Conservation (phyloP, 1,140 invertebrate species). For the Anagrus nilaparvatae region DNA sequence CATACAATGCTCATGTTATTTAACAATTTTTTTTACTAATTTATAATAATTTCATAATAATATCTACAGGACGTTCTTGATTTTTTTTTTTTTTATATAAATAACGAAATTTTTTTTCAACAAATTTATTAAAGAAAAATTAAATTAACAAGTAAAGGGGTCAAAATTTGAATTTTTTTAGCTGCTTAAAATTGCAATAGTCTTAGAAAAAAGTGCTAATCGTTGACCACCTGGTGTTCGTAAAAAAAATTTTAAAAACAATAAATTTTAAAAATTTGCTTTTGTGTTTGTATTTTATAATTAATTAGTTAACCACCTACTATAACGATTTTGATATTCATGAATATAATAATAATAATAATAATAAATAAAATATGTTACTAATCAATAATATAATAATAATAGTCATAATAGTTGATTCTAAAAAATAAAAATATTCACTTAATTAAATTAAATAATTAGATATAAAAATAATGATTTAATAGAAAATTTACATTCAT, state of each 20-base stretch:
- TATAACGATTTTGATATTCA: conserved; percentile 15
- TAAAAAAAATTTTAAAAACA: conserved; percentile 13
- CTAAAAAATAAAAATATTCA: too few relatives aligned
- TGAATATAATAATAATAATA: conserved; percentile 23
- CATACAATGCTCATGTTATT: too few relatives aligned
- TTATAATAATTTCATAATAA: conserved; percentile 14
- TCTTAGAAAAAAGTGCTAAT: not conserved
- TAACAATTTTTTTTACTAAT: conserved; percentile 13
- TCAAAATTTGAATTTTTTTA: conserved; percentile 29
- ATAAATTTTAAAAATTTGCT: conserved; percentile 16
- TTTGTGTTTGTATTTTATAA: too few relatives aligned
- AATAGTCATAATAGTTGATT: conserved; percentile 13
- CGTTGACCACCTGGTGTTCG: not conserved
- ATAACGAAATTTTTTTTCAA: too few relatives aligned
- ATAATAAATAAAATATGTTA: conserved; percentile 13
- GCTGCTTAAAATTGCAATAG: too few relatives aligned
- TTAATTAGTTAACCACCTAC: too few relatives aligned
- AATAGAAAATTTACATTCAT: too few relatives aligned
- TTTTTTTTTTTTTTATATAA: too few relatives aligned
- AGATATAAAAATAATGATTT: too few relatives aligned
- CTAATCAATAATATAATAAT: conserved; percentile 17
- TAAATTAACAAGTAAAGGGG: conserved; percentile 34
- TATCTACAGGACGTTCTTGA: conserved; percentile 21
- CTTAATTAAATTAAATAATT: too few relatives aligned
- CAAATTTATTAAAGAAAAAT: conserved; percentile 19